Base-by-base conservation (phyloP, 1,140 invertebrate genomes). In the Pseudomyrmex sp. region DNA sequence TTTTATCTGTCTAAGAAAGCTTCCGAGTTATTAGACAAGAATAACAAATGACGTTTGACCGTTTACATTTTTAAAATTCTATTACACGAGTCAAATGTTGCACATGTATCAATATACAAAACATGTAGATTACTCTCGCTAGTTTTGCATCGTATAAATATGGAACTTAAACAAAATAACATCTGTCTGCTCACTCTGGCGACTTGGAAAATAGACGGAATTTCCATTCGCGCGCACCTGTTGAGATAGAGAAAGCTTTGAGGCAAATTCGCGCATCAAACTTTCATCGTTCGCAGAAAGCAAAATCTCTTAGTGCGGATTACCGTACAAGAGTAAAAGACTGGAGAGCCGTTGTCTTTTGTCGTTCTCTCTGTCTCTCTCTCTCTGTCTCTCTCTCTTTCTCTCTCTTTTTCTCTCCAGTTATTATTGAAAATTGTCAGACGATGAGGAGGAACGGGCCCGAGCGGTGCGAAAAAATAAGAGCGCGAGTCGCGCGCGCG, bases 301-400 rank as follows among this genome's bases (percentile, higher is more conserved):
- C 65, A 26, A 18, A 70, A 48, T 61, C 54, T 70, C 46, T 59
- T 35, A 48, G 20, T 50, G 50, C 44, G 20, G 56, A 80, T 80
- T 80, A 80, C 59, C 76, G 59, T 80, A 72, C 8, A 70, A n/a
- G 2, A 80, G 72, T 80, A 72, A 80, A 70, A 72, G 7, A 18
- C 58, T 44, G 15, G 3, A 23, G 15, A 18, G 20, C 26, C 20
- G 35, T 35, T 35, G 35, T 35, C 35, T 35, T 0, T 5, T 35
- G 4, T 35, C 35, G 35, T 35, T 35, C 35, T 35, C 5, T 7
- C n/a, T n/a, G n/a, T n/a, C 5, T 79, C 20, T 58, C 0, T 35
- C 35, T 35, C 5, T 35, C 4, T 58, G 13, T 72, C 54, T 70
- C 2, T 46, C 20, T 44, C 23, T 26, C 2, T 79, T 20, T 46